phyloP scores from a whole-genome alignment of 2,113 vertebrate species.

The Australoheros scitulus region DNA sequence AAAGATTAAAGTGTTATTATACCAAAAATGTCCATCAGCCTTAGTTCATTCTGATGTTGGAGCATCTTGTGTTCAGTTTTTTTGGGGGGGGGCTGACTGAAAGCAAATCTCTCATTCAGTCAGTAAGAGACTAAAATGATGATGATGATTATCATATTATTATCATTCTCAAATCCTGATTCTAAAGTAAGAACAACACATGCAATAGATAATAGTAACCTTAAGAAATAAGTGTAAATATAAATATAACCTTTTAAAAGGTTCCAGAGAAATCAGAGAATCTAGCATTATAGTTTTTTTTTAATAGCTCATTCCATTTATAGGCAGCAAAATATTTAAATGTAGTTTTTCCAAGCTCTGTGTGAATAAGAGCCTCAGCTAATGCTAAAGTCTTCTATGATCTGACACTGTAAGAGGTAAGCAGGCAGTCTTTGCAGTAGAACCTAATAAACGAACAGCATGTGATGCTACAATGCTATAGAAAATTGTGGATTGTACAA shows the following conservation, averaged over 20 bases:
- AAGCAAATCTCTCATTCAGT: not conserved
- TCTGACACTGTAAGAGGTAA: not conserved
- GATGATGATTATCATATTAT: too few relatives aligned
- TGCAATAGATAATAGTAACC: too few relatives aligned
- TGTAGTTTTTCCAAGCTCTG: too few relatives aligned
- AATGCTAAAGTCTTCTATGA: accelerated
- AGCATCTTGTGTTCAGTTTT: not conserved
- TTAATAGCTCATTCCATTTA: not conserved
- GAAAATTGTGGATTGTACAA: too few relatives aligned
- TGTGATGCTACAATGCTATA: too few relatives aligned
- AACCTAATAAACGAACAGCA: not conserved
- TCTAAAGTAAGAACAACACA: too few relatives aligned
- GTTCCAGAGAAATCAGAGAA: not conserved
- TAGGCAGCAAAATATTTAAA: not conserved
- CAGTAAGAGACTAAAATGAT: too few relatives aligned
- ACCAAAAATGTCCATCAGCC: not conserved
- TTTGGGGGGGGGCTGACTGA: not conserved
- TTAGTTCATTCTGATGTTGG: not conserved
- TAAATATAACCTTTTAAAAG: too few relatives aligned
- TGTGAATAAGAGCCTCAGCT: not conserved
- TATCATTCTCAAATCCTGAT: too few relatives aligned
- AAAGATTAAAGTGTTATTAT: not conserved
- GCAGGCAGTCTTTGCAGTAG: not conserved
- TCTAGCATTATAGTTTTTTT: accelerated
- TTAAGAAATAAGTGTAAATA: too few relatives aligned